These are phyloP conservation scores for Sardinella longiceps DNA, from an alignment of 2,797 vertebrate species.

Conservation along the genomic window DNA sequence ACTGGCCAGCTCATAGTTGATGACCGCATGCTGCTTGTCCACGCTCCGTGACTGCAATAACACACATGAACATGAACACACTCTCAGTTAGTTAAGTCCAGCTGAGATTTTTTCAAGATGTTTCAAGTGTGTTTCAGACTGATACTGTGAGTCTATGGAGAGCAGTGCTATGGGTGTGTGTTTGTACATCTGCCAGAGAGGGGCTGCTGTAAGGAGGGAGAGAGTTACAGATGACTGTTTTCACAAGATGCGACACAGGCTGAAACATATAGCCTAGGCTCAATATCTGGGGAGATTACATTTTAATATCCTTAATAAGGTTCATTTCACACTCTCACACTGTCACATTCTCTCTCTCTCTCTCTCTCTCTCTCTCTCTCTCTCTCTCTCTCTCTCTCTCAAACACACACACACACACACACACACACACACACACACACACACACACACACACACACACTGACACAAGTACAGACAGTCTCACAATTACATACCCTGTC, in stretches of 20 bases:
- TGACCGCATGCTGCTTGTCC: slow-evolving; percentile 98
- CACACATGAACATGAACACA: slow-evolving; percentile 46
- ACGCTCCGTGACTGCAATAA: slow-evolving; percentile 87
- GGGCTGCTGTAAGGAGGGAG: not conserved
- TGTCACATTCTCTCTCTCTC: no score
- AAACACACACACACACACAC: no score
- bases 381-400: no score
- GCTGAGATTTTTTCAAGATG: not conserved
- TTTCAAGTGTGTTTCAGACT: not conserved
- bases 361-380: no score
- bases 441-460: not conserved
- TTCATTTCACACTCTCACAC: no score
- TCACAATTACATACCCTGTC: not conserved
- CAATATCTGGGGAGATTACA: not conserved
- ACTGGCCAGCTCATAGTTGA: slow-evolving; percentile 89
- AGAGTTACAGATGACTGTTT: not conserved
- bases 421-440: not conserved
- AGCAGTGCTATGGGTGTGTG: not conserved
- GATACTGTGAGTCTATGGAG: not conserved
- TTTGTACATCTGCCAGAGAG: not conserved
- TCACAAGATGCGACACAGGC: not conserved
- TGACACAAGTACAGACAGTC: not conserved
- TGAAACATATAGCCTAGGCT: not conserved
- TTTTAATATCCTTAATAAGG: no score
- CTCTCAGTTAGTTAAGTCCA: slow-evolving; percentile 9